Base-by-base conservation (phyloP, 2,888 invertebrate genomes). In the Stenurella melanura region DNA sequence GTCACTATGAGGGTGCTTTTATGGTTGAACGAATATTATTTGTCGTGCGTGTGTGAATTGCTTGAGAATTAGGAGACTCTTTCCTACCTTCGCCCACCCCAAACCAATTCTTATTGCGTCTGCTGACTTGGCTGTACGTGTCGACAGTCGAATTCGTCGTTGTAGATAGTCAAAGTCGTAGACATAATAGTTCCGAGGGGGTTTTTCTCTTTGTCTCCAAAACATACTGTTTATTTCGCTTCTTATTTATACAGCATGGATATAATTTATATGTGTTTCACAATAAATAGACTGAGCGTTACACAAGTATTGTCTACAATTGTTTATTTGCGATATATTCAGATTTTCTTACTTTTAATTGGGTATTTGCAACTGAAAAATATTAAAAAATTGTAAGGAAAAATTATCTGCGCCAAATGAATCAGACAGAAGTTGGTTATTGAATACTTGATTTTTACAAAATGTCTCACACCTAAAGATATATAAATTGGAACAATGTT, bases 41-140 rank as follows among this genome's bases (percentile, higher is more conserved):
- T 80, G 80, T 80, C 80, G 75, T 75, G 75, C 78, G 78, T 76
- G 76, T 71, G 66, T 66, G 76, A 79, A 79, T 73, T 76, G 74
- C 75, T 76, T 72, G 61, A 57, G 73, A 63, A 80, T 78, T 74
- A 64, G 64, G 75, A 26, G 54, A 26, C 30, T 63, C 72, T 67
- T 67, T 67, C 19, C 67, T 67, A 54, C 72, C 72, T 60, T 17
- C 30, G 17, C 63, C 26, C 63, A 63, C 30, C 21, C 30, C 38
- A 21, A 63, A 38, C 42, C 30, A 26, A n/a, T 50, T 54, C 26
- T n/a, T 72, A 70, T 54, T 54, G 72, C 63, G 50, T 26, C 54
- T 70, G 80, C 80, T 78, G 80, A 80, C 74, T 78, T 69, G 72
- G 73, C 80, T 61, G 56, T 76, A 80, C 80, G 80, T 80, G 80